Evolutionary conservation across 1,140 invertebrate genomes (phyloP), one percentile per base, ranked within the genome.

Genomic region (Pseudomyrmex dendroicus): DNA sequence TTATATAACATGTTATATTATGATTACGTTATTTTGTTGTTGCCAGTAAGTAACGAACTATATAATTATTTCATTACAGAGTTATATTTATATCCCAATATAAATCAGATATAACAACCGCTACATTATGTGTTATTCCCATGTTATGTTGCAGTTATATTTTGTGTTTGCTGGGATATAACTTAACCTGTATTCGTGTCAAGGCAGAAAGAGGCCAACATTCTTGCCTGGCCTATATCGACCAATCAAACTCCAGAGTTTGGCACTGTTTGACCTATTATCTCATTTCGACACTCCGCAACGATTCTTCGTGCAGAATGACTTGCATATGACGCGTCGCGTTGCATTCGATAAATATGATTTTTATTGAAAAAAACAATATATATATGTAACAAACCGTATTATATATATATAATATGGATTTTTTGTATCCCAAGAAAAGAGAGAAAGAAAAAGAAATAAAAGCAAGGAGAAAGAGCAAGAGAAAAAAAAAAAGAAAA

Each of bases 181-280:
- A 91, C 91, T 25, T 25, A 2, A 25, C 1, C 90, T 91, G 91
- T 84, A 92, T 91, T 86, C 73, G 89, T 93, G 92, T 93, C 91
- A 93, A 90, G 92, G 92, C 91, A 46, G 92, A 77, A 83, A 82
- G 66, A 25, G 91, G 89, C 88, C 90, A 92, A 93, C 85, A 93
- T 88, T 92, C 91, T 91, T 90, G 78, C 73, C 86, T 90, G 91
- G 92, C 92, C 91, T 91, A 92, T 90, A 93, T 92, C 85, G 73
- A 73, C 84, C 87, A 89, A 90, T 91, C 90, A 64, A 85, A 62
- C 80, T 83, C 74, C 85, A 67, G 22, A 73, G 74, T 82, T 73
- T 83, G 67, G 68, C 86, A 59, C 56, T 35, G 85, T 74, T 70
- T 46, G 86, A 73, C 84, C 73, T 67, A 52, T 76, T 59, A 61